These are phyloP conservation scores for Achlya flavicornis DNA, from an alignment of 2,888 invertebrate genomes.

Conservation along the genomic window DNA sequence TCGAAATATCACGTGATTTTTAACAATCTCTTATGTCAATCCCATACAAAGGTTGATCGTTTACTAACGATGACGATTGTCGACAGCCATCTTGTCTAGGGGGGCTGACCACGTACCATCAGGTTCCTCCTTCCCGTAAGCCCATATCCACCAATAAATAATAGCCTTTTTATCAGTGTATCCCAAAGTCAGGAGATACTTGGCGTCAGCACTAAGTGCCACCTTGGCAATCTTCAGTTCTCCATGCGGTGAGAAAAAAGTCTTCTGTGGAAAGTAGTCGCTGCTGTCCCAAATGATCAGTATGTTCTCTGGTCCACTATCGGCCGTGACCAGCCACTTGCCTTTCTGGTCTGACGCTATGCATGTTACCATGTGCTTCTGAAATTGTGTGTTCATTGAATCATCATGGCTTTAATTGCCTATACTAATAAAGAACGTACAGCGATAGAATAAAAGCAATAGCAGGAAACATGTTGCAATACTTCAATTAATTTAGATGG, in stretches of 20 bases:
- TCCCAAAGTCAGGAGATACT: constrained; percentile 83
- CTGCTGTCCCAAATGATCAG: constrained; percentile 84
- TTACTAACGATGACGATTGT: too few species aligned
- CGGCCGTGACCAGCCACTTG: constrained; percentile 85
- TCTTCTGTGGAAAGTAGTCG: constrained; percentile 77
- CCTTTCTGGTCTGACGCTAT: constrained; percentile 78
- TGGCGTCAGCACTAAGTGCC: constrained; percentile 82
- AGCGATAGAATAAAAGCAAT: too few species aligned
- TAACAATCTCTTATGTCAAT: too few species aligned
- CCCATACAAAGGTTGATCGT: too few species aligned
- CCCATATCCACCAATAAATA: constrained; percentile 86
- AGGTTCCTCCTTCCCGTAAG: constrained; percentile 74
- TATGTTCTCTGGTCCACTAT: constrained; percentile 81
- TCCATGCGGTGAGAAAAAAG: constrained; percentile 82
- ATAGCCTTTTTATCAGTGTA: constrained; percentile 64
- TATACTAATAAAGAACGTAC: too few species aligned
- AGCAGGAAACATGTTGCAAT: too few species aligned
- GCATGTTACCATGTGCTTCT: constrained; percentile 80
- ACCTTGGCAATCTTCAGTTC: constrained; percentile 61
- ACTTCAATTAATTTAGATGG: too few species aligned
- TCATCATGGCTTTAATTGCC: too few species aligned
- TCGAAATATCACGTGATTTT: too few species aligned
- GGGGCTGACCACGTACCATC: constrained; percentile 78
- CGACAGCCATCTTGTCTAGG: too few species aligned
- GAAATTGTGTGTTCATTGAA: too few species aligned